These are phyloP conservation scores for Discoglossus pictus DNA, from an alignment of 2,797 vertebrate species.

Conservation along the genomic window DNA sequence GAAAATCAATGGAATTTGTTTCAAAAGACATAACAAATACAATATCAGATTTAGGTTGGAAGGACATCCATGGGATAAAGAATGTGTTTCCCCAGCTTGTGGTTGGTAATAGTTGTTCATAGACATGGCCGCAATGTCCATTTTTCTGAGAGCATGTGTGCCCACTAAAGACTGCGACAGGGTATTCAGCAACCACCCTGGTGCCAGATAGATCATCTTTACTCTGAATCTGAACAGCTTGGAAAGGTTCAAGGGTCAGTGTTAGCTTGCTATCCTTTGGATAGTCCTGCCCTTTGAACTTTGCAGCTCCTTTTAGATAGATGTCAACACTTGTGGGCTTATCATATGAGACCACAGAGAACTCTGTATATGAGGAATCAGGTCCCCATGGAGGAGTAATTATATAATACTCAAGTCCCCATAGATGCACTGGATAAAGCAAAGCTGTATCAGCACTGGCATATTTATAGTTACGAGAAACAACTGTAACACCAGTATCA, in stretches of 20 bases:
- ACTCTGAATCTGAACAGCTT: slow-evolving; percentile 74
- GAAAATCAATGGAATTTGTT: slow-evolving; percentile 57
- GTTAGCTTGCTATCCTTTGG: slow-evolving; percentile 38
- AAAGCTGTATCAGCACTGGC: slow-evolving; percentile 65
- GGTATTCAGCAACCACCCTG: slow-evolving; percentile 61
- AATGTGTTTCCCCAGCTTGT: slow-evolving; percentile 71
- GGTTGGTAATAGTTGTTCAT: slow-evolving; percentile 74
- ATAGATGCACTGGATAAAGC: slow-evolving; percentile 63
- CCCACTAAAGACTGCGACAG: slow-evolving; percentile 70
- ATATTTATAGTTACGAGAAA: slow-evolving; percentile 67
- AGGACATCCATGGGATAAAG: slow-evolving; percentile 63
- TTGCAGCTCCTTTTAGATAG: slow-evolving; percentile 47
- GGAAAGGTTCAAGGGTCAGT: slow-evolving; percentile 65
- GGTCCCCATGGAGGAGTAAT: slow-evolving; percentile 62
- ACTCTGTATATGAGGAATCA: slow-evolving; percentile 58
- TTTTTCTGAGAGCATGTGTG: slow-evolving; percentile 70
- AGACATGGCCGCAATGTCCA: slow-evolving; percentile 71
- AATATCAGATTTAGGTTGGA: slow-evolving; percentile 63
- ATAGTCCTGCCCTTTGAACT: slow-evolving; percentile 57
- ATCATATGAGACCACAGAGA: slow-evolving; percentile 71
- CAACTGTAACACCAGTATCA: slow-evolving; percentile 63
- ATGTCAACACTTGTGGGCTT: slow-evolving; percentile 61
- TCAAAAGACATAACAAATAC: slow-evolving; percentile 69
- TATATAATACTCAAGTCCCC: slow-evolving; percentile 74
- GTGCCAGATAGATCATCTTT: slow-evolving; percentile 61